Conservation (phyloP, 2,113 vertebrate species). For the Saiga tatarica region DNA sequence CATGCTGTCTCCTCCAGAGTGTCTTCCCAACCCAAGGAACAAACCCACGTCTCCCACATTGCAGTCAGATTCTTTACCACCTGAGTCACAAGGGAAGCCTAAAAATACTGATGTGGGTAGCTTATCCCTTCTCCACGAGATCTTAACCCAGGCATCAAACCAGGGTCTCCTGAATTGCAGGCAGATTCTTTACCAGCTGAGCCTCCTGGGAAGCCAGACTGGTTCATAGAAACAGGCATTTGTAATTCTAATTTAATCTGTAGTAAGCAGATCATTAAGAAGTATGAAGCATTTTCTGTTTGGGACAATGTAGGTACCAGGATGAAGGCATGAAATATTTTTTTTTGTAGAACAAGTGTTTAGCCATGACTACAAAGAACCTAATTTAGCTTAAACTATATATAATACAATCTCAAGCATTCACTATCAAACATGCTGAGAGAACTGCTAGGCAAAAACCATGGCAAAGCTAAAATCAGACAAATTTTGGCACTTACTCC, state of each 20-base stretch:
- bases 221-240: neutral
- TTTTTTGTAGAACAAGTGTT: neutral
- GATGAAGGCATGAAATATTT: neutral
- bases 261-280: neutral
- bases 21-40: neutral
- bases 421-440: neutral
- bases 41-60: neutral
- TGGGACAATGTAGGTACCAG: neutral
- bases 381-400: neutral
- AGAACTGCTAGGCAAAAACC: neutral
- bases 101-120: neutral
- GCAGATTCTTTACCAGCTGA: neutral
- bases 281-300: neutral
- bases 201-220: neutral
- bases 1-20: neutral
- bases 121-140: neutral
- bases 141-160: neutral
- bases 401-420: neutral
- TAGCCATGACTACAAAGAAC: neutral
- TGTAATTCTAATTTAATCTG: neutral
- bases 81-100: neutral
- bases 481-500: neutral
- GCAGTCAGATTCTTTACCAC: neutral
- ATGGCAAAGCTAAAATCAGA: neutral
- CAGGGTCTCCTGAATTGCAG: neutral